These are phyloP conservation scores for Volucella zonaria DNA, from an alignment of 2,888 invertebrate species.

Conservation along the genomic window DNA sequence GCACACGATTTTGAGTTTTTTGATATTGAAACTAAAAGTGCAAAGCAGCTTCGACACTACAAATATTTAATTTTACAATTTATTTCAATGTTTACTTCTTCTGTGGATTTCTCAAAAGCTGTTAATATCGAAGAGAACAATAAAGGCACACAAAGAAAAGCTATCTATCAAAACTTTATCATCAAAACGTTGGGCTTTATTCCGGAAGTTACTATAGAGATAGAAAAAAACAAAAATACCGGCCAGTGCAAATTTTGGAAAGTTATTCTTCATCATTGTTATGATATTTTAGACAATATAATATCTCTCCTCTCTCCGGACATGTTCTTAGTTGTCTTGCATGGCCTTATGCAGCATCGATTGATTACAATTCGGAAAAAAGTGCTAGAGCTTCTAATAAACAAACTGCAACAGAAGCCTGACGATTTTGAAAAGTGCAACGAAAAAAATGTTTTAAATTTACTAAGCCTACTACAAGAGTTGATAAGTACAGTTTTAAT, in stretches of 20 bases:
- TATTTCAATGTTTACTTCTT: constrained; percentile 87
- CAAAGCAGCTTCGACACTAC: constrained; percentile 92
- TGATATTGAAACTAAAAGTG: constrained; percentile 86
- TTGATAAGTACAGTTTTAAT: constrained; percentile 85
- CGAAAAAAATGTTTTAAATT: constrained; percentile 83
- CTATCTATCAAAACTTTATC: constrained; percentile 87
- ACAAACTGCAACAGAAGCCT: constrained; percentile 88
- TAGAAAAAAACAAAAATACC: constrained; percentile 85
- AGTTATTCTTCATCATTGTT: constrained; percentile 89
- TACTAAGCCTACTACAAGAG: constrained; percentile 86
- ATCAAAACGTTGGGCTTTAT: constrained; percentile 87
- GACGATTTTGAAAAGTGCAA: constrained; percentile 85
- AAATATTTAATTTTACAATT: constrained; percentile 91
- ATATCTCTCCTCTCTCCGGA: constrained; percentile 90
- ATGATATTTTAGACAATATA: constrained; percentile 91
- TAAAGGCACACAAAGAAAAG: constrained; percentile 84
- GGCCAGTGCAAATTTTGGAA: constrained; percentile 90
- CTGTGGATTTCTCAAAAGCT: constrained; percentile 87
- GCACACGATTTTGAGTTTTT: constrained; percentile 83
- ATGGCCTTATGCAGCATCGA: constrained; percentile 88
- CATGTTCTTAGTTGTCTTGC: constrained; percentile 91
- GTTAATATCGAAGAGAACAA: constrained; percentile 84
- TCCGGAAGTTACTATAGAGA: constrained; percentile 86
- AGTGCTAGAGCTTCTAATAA: constrained; percentile 92
- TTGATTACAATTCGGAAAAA: constrained; percentile 89